Evolutionary conservation across 2,797 vertebrate genomes (phyloP), one percentile per base, ranked within the genome.

Genomic region (Pelobates cultripes): DNA sequence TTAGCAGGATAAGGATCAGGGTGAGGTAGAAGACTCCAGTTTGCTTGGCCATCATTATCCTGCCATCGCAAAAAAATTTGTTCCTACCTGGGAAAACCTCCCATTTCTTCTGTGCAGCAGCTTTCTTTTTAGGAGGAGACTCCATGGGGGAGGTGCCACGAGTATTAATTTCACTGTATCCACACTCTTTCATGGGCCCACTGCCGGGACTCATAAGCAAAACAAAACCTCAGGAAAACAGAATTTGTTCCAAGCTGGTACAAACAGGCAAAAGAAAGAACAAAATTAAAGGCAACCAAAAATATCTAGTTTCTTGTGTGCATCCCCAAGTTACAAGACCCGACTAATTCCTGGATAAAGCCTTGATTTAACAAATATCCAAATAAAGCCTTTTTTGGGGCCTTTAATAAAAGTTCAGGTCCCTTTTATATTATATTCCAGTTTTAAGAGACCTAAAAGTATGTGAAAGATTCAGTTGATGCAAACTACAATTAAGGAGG

Each of bases 21-120:
- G 98, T 99, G 92, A 99, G 94, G 93, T 96, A 98, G 95, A 99
- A 99, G 84, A 99, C 97, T 86, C 98, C 98, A 0, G 96, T 97
- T 94, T 99, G 97, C 78, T 94, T 96, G 88, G 97, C 98, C 97
- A 99, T 99, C 97, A 99, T 99, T 91, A 99, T 96, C 91, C 97
- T 96, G 82, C 98, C 98, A 92, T 96, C 87, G 91, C 98, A 99
- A 92, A 95, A 98, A 89, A 99, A 99, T 76, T 96, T 98, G 94
- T 99, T 99, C 91, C 96, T 95, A 81, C 98, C 97, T 3, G 96
- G 97, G 91, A 99, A 99, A 87, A 96, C 93, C 91, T 99, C 95
- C 98, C 97, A 99, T 94, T 97, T 99, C 92, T 92, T 96, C 89
- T 93, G 95, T 13, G 94, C 92, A 85, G 88, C 92, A 1, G 84